Base-by-base conservation (phyloP, 2,888 invertebrate genomes). In the Caenorhabditis sp. region DNA sequence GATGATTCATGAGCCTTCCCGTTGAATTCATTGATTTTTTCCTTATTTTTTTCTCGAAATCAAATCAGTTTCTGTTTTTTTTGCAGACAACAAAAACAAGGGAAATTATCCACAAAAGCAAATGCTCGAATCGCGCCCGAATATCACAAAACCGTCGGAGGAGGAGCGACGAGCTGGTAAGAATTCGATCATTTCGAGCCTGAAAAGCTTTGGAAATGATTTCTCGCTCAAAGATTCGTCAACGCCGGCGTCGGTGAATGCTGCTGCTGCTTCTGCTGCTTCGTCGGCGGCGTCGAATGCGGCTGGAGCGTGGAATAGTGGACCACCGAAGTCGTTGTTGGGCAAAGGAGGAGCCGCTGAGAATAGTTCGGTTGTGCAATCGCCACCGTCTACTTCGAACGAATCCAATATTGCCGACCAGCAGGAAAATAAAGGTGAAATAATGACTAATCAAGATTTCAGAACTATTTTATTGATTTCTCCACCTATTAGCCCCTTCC, bases 221-320 rank as follows among this genome's bases (percentile, higher is more conserved):
- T 73, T 73, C 49, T 60, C 63, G 50, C 64, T 59, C 20, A 62
- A 66, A 20, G 59, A 59, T 23, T 60, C 68, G 20, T 54, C 68
- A n/a, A 43, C 61, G 21, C 49, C 67, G 23, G 8, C 61, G 21
- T 43, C 67, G 25, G 36, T 21, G 26, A 4, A 14, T 14, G 31
- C 56, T 31, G 59, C 78, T 20, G 72, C 64, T 20, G 78, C 78
- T n/a, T n/a, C n/a, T n/a, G n/a, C n/a, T n/a, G n/a, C n/a, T n/a
- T 14, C 61, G 21, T 43, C 67, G 25, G 36, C 26, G 26, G 25
- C 36, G 27, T 23, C 59, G 20, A 10, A 20, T 21, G 38, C 57
- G 31, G 59, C 78, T 21, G 73, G 67, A 20, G 78, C 78, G 14
- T 79, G 79, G 79, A 77, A 70, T 53, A 71, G 75, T 36, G 79